These are phyloP conservation scores for Stenodema calcarata DNA, from an alignment of 2,888 invertebrate species.

Conservation along the genomic window DNA sequence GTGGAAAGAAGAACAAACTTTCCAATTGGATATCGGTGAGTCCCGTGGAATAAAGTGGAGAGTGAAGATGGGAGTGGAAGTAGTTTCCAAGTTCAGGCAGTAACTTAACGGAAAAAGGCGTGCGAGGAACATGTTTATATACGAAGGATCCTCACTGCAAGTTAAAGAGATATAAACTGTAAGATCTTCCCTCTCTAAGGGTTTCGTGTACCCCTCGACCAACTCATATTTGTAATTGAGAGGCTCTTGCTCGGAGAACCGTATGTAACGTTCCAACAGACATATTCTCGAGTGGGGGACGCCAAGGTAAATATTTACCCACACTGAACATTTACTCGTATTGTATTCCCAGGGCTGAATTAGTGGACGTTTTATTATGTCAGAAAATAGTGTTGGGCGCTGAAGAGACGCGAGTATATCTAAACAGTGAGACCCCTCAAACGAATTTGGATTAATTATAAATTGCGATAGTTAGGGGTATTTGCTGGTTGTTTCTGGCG, in stretches of 20 bases:
- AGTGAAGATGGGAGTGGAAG: neutral
- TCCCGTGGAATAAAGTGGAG: slow-evolving; percentile 17
- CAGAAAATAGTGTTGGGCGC: no score
- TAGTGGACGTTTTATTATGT: no score
- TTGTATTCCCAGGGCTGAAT: slow-evolving; percentile 34
- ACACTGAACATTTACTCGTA: slow-evolving; percentile 42
- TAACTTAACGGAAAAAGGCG: slow-evolving; percentile 42
- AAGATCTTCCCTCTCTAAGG: slow-evolving; percentile 7
- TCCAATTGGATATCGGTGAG: slow-evolving; percentile 41
- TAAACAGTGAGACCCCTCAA: no score
- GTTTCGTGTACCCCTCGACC: slow-evolving; percentile 32
- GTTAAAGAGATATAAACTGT: slow-evolving; percentile 46
- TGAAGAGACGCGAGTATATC: no score
- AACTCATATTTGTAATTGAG: slow-evolving; percentile 47
- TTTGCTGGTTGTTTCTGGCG: no score
- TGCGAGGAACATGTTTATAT: slow-evolving; percentile 46
- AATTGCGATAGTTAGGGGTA: no score
- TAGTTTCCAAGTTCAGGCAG: slow-evolving; percentile 13
- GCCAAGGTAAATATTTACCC: slow-evolving; percentile 43
- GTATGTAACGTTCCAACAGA: slow-evolving; percentile 36
- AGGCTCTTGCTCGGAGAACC: slow-evolving; percentile 19
- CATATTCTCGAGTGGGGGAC: slow-evolving; percentile 37
- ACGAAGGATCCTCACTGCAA: slow-evolving; percentile 18
- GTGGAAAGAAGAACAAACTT: slow-evolving; percentile 14
- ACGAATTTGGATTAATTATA: no score